Percentiles rank a stretch among this genome's conserved stretches.
phyloP scores from a whole-genome alignment of 1,140 invertebrate genomes.

The Holotrichia oblita region DNA sequence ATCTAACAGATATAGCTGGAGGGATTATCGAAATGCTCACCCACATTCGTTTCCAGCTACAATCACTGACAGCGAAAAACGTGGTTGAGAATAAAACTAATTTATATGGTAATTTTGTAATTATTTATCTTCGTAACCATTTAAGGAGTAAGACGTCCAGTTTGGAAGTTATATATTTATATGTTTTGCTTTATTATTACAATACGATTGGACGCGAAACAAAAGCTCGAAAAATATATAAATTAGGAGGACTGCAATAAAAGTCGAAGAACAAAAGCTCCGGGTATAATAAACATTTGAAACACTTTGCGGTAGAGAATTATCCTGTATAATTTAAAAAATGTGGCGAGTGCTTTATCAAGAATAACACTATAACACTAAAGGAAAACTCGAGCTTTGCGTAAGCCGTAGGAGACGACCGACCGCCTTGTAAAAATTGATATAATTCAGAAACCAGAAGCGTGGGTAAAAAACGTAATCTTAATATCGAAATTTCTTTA shows the following conservation, averaged over 20 bases:
- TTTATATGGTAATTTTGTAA: too few relatives aligned
- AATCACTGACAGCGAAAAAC: too few relatives aligned
- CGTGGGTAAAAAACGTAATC: slow-evolving; percentile 43
- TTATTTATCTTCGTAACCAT: too few relatives aligned
- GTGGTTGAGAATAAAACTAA: too few relatives aligned
- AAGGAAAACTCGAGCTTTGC: not conserved
- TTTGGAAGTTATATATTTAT: too few relatives aligned
- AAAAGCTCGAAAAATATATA: not conserved
- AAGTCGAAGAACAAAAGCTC: not conserved
- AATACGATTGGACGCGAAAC: too few relatives aligned
- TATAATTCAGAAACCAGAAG: slow-evolving; percentile 28
- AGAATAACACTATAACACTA: not conserved
- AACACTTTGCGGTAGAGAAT: not conserved
- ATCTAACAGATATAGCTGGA: too few relatives aligned
- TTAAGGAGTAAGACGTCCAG: too few relatives aligned
- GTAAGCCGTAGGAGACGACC: not conserved
- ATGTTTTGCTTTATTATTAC: too few relatives aligned
- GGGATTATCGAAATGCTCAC: too few relatives aligned
- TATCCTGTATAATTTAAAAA: slow-evolving; percentile 17
- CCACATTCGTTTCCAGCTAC: too few relatives aligned
- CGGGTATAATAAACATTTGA: not conserved
- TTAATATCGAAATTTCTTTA: slow-evolving; percentile 50
- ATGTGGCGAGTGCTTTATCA: not conserved
- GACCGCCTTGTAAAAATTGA: not conserved
- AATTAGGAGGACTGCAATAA: not conserved